These are phyloP conservation scores for Irena cyanogastra DNA, from an alignment of 2,113 vertebrate genomes.

Conservation along the genomic window DNA sequence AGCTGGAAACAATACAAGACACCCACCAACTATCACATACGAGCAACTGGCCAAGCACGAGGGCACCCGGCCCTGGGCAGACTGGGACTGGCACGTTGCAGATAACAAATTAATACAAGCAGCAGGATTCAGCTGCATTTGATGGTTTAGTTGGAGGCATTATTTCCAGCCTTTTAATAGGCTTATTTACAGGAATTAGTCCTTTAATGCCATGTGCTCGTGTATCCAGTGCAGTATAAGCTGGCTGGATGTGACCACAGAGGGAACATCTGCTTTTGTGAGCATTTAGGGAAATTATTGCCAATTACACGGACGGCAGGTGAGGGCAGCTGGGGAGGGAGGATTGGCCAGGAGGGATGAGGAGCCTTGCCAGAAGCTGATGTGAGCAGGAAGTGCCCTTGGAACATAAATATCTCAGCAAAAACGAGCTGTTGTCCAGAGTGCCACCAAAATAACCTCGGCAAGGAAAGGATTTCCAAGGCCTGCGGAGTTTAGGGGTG, in stretches of 20 bases:
- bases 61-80: neutral
- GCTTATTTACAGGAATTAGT: conserved; percentile 27
- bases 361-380: neutral
- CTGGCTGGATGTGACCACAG: neutral
- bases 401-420: neutral
- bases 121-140: neutral
- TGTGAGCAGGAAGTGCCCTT: neutral
- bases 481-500: neutral
- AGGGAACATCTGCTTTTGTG: conserved; percentile 19
- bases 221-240: neutral
- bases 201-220: neutral
- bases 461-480: neutral
- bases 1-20: neutral
- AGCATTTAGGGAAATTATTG: conserved; percentile 18
- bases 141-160: neutral
- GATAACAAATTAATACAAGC: neutral
- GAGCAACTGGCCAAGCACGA: neutral
- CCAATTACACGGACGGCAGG: neutral
- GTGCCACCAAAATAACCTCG: neutral
- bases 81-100: fast-evolving
- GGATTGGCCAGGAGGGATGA: neutral
- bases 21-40: too few species aligned
- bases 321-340: neutral
- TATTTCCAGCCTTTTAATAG: conserved; percentile 10
- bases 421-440: neutral